These are phyloP conservation scores for Agapornis canus DNA, from an alignment of 2,797 vertebrate genomes.

Conservation along the genomic window DNA sequence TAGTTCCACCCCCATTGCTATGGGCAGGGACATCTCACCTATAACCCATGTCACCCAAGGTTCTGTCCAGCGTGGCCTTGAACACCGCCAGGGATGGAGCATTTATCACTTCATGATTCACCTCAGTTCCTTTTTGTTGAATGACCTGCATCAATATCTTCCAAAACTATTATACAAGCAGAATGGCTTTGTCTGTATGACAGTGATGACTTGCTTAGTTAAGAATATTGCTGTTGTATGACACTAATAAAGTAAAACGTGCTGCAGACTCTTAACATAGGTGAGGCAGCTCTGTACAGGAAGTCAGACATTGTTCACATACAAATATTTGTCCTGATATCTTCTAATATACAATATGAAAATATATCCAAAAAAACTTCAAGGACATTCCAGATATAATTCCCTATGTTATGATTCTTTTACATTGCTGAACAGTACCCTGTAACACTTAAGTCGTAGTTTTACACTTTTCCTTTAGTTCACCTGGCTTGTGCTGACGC, in stretches of 20 bases:
- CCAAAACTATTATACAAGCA: not conserved
- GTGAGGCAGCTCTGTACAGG: not conserved
- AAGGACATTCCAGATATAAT: conserved; percentile 34
- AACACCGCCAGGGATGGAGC: not conserved
- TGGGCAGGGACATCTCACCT: not conserved
- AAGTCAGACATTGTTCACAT: conserved; percentile 5
- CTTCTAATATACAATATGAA: conserved; percentile 29
- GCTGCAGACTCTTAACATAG: not conserved
- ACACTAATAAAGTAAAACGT: conserved; percentile 41
- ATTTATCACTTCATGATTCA: not conserved
- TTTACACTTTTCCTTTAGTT: not conserved
- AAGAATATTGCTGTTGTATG: conserved; percentile 13
- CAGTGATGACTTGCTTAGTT: not conserved
- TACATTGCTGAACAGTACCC: not conserved
- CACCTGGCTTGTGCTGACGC: not conserved
- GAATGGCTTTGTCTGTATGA: not conserved
- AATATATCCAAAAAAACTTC: not conserved
- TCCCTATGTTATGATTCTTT: not conserved
- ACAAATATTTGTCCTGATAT: conserved; percentile 1
- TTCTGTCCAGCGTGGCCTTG: not conserved
- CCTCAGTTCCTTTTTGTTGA: not conserved
- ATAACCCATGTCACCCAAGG: not conserved
- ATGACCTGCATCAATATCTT: not conserved
- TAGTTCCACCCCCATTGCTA: not conserved
- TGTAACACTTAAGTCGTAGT: not conserved